Conservation (phyloP, 2,888 invertebrate species). For the Drosophila paramelanica region DNA sequence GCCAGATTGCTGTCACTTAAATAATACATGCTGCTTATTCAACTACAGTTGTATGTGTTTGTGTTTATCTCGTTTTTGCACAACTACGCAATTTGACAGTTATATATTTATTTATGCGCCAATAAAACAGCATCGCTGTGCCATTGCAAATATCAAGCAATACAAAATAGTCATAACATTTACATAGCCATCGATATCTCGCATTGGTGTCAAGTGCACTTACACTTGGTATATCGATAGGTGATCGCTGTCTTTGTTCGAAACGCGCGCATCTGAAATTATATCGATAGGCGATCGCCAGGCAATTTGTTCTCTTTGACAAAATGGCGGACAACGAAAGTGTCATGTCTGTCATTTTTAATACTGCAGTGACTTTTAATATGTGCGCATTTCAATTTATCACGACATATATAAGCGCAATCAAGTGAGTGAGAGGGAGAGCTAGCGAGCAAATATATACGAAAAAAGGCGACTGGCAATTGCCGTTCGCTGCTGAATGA, state of each 20-base stretch:
- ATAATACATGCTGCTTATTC: conserved; percentile 7
- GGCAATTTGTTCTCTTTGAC: not conserved
- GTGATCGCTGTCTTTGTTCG: not conserved
- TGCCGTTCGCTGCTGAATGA: conserved; percentile 35
- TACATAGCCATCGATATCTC: not conserved
- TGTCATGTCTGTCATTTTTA: conserved; percentile 11
- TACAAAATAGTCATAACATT: conserved; percentile 5
- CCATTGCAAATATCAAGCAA: conserved; percentile 1
- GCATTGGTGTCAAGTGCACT: not conserved
- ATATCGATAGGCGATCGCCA: conserved; percentile 31
- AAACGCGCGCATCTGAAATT: not conserved
- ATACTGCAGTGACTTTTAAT: conserved; percentile 29
- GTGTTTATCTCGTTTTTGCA: conserved; percentile 1
- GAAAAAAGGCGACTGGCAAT: conserved; percentile 23
- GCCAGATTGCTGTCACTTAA: not conserved
- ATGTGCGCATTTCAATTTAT: conserved; percentile 42
- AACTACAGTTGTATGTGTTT: conserved; percentile 1
- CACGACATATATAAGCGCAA: not conserved
- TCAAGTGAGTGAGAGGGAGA: not conserved
- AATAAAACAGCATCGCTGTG: conserved; percentile 4
- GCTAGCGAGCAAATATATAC: conserved; percentile 28
- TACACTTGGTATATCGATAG: conserved; percentile 2
- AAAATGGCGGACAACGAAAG: conserved; percentile 17
- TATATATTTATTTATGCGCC: conserved; percentile 17
- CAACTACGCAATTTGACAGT: conserved; percentile 13